Conservation (phyloP, 2,888 invertebrate genomes). For the Chromoteleia sp. region DNA sequence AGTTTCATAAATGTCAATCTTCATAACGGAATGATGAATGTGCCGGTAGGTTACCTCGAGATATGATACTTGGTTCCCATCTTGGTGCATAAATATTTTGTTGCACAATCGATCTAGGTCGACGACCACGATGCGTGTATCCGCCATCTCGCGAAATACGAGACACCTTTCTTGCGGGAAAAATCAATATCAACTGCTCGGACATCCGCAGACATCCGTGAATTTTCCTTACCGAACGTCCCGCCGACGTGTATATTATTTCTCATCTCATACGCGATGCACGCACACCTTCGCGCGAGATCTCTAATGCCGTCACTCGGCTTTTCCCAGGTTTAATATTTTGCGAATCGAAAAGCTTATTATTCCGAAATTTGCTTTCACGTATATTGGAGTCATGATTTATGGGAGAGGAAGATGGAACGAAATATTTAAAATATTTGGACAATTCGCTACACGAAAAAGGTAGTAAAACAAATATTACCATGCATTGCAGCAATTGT, state of each 20-base stretch:
- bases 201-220: slow-evolving; percentile 68
- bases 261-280: neutral
- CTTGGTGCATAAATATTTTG: slow-evolving; percentile 53
- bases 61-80: slow-evolving; percentile 14
- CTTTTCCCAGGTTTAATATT: too few species aligned
- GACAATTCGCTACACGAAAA: too few species aligned
- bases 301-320: too few species aligned
- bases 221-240: slow-evolving; percentile 17
- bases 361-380: too few species aligned
- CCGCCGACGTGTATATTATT: slow-evolving; percentile 9
- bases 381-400: too few species aligned
- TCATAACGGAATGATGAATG: slow-evolving; percentile 32
- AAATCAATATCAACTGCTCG: slow-evolving; percentile 72
- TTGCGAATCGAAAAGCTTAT: too few species aligned
- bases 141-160: slow-evolving; percentile 59
- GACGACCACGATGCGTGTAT: slow-evolving; percentile 48
- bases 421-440: too few species aligned
- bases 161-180: slow-evolving; percentile 59
- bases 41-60: slow-evolving; percentile 11
- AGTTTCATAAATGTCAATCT: slow-evolving; percentile 15
- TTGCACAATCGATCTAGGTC: slow-evolving; percentile 54
- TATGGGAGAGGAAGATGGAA: too few species aligned
- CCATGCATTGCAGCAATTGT: too few species aligned
- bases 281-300: too few species aligned
- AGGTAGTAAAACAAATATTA: too few species aligned